Evolutionary conservation across 2,797 vertebrate species (phyloP), one percentile per base, ranked within the genome.

Genomic region (Enteromius argenteus): DNA sequence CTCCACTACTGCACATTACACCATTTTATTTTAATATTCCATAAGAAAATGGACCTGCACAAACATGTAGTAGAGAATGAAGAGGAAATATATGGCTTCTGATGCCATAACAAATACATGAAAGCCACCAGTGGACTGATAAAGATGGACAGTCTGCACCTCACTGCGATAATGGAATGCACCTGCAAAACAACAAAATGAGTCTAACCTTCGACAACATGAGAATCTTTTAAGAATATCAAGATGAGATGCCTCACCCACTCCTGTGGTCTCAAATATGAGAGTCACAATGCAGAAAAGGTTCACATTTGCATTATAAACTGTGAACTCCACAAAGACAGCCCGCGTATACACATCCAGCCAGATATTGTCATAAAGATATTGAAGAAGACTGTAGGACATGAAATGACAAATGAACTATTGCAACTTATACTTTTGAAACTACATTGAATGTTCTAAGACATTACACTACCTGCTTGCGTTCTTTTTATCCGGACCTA

Each of bases 221-320:
- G 17, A 27, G 0, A 27, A 30, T 21, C 14, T 15, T 35, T 19
- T 17, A 8, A n/a, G 19, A 62, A 62, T 27, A 13, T 32, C 27
- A 14, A 21, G 8, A 58, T 4, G 42, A 78, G 2, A 56, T 53
- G 7, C 46, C 95, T 91, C 56, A 99, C 98, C 98, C 73, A 95
- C 93, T 74, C 96, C 96, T 7, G 94, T 95, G 82, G 95, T 97
- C 93, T 99, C 98, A 87, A 99, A 94, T 84, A 96, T 95, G 83
- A 99, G 94, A 1, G 91, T 96, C 87, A 97, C 91, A 30, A 97
- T 95, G 91, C 97, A 98, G 93, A 99, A 98, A 77, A 99, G 96
- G 92, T 99, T 99, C 90, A 99, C 95, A 0, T 98, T 99, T 83
- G 97, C 97, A 0, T 99, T 99, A 93, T 99, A 99, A 87, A 98